Evolutionary conservation across 1,140 invertebrate genomes (phyloP).

Genomic region (Drosophila insularis): DNA sequence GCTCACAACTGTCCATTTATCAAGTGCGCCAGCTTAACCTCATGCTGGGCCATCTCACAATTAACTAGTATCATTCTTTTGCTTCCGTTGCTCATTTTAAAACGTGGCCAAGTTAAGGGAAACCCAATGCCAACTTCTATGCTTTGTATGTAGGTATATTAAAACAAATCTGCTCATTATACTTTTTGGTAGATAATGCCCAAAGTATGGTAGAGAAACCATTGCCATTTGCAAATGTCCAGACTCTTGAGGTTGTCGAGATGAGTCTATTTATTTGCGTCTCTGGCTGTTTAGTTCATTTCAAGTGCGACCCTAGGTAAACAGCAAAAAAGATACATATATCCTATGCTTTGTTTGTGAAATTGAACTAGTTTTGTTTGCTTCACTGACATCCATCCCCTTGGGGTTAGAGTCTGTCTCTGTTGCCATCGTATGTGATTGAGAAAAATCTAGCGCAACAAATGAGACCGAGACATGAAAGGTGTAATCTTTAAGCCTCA

Average conservation of each 20-base stretch:
- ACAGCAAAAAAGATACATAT: conserved; percentile 1
- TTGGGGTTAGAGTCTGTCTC: conserved; percentile 1
- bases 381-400: conserved; percentile 18
- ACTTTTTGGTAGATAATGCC: conserved; percentile 23
- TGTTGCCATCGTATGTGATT: conserved; percentile 55
- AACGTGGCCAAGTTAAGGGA: conserved; percentile 57
- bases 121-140: conserved; percentile 46
- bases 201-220: conserved; percentile 39
- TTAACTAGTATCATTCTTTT: conserved; percentile 41
- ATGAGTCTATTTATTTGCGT: conserved; percentile 43
- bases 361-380: conserved; percentile 60
- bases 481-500: conserved; percentile 50
- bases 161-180: conserved; percentile 78
- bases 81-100: conserved; percentile 67
- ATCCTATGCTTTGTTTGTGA: conserved; percentile 38
- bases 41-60: conserved; percentile 13
- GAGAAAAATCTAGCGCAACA: conserved; percentile 81
- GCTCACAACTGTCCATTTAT: conserved; percentile 48
- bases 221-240: conserved; percentile 77
- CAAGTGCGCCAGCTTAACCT: conserved; percentile 34
- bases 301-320: conserved; percentile 38
- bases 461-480: conserved; percentile 68
- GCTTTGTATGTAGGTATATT: conserved; percentile 34
- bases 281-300: conserved; percentile 64
- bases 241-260: conserved; percentile 5